These are phyloP conservation scores for Albula glossodonta DNA, from an alignment of 2,113 vertebrate species.

Conservation along the genomic window DNA sequence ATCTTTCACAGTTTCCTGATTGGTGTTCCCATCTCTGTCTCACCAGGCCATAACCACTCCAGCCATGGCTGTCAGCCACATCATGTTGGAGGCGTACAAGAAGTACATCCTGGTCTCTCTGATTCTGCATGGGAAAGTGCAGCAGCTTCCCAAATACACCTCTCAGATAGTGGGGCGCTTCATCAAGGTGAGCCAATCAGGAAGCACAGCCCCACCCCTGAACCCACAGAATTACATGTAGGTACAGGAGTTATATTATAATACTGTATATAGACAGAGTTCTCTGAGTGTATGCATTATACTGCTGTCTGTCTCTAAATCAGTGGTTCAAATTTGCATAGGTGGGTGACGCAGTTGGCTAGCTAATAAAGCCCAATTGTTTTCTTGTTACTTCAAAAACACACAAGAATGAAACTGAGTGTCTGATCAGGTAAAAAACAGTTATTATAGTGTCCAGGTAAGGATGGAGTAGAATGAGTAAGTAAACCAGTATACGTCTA, in stretches of 20 bases:
- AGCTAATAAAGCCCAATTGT: neutral
- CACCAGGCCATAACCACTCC: constrained; percentile 95
- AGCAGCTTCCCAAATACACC: constrained; percentile 95
- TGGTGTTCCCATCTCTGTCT: neutral
- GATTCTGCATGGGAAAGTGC: constrained; percentile 96
- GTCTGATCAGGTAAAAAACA: too few species aligned
- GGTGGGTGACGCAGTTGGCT: neutral
- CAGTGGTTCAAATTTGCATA: too few species aligned
- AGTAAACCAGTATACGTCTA: too few species aligned
- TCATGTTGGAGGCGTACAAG: constrained; percentile 99
- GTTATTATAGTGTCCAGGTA: too few species aligned
- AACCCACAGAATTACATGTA: neutral
- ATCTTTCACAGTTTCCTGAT: neutral
- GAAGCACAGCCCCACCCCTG: neutral
- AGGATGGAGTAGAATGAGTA: too few species aligned
- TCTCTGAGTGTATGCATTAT: too few species aligned
- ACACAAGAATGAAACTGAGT: neutral
- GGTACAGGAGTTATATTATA: too few species aligned
- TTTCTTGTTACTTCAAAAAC: neutral
- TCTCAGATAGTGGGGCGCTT: constrained; percentile 98
- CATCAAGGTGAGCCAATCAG: constrained; percentile 84
- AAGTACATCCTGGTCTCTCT: constrained; percentile 98
- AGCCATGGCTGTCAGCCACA: constrained; percentile 98
- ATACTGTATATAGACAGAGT: too few species aligned
- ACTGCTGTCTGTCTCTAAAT: too few species aligned